These are phyloP conservation scores for Drosophila neotestacea DNA, from an alignment of 2,888 invertebrate genomes.

Conservation along the genomic window DNA sequence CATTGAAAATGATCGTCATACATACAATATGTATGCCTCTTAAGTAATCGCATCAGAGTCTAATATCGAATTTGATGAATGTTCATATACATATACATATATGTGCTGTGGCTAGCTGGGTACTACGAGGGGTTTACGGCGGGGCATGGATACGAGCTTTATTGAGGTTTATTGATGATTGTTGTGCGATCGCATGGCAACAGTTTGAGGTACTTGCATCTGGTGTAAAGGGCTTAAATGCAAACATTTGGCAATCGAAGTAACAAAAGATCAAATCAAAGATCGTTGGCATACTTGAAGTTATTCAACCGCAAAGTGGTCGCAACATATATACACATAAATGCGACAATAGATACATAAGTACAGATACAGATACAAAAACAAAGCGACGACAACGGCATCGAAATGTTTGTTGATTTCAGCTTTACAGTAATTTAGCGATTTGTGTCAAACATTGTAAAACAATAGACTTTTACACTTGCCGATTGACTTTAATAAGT, in stretches of 20 bases:
- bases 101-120: conserved; percentile 35
- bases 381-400: conserved; percentile 29
- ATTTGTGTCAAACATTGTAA: conserved; percentile 70
- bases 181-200: conserved; percentile 66
- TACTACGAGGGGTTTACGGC: conserved; percentile 2
- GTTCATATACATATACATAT: neutral
- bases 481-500: conserved; percentile 51
- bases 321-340: conserved; percentile 43
- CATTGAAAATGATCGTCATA: conserved; percentile 16
- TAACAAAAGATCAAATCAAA: conserved; percentile 64
- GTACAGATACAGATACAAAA: neutral
- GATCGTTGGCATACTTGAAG: conserved; percentile 67
- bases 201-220: conserved; percentile 52
- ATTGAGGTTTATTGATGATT: conserved; percentile 57
- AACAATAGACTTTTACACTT: conserved; percentile 69
- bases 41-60: conserved; percentile 64
- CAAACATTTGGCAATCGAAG: conserved; percentile 75
- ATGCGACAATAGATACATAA: too few relatives aligned
- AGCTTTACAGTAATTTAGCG: conserved; percentile 46
- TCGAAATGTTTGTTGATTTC: conserved; percentile 36
- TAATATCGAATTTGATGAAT: conserved; percentile 59
- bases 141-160: conserved; percentile 21
- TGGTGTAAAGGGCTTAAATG: conserved; percentile 72
- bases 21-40: conserved; percentile 35
- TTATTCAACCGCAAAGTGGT: conserved; percentile 79